A percentile compares a stretch with the other conserved stretches of the same genome.
phyloP scores from a whole-genome alignment of 2,797 vertebrate species.

The Coilia nasus region DNA sequence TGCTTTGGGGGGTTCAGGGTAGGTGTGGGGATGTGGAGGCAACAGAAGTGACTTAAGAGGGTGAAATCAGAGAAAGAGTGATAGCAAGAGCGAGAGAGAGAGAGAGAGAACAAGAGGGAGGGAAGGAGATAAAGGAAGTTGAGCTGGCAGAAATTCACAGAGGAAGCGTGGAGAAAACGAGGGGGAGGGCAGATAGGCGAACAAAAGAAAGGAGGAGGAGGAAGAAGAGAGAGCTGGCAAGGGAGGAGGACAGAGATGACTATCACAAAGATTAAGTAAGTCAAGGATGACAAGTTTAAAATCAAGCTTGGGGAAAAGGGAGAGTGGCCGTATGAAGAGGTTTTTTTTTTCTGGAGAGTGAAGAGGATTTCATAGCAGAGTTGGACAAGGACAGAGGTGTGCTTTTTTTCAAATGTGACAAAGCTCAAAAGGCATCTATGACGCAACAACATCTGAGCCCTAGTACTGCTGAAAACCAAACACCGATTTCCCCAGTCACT shows the following conservation, averaged over 20 bases:
- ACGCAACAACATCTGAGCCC: background rate
- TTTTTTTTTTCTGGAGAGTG: background rate
- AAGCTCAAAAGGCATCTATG: background rate
- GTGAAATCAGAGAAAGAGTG: background rate
- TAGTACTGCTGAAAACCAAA: conserved; percentile 1
- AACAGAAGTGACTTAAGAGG: background rate
- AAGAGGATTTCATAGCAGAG: background rate
- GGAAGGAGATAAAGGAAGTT: conserved; percentile 26
- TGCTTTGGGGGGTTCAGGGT: conserved; percentile 28
- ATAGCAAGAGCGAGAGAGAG: background rate
- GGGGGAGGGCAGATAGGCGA: conserved; percentile 8
- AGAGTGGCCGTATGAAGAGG: background rate
- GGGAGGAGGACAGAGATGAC: conserved; percentile 5
- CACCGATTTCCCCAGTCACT: conserved; percentile 25
- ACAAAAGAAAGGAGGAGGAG: background rate
- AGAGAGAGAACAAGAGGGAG: background rate
- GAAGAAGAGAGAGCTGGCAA: background rate
- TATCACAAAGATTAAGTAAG: conserved; percentile 19
- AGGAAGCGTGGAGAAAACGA: background rate
- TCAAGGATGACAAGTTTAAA: conserved; percentile 16
- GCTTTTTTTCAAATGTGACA: conserved; percentile 16
- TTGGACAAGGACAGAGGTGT: conserved; percentile 2
- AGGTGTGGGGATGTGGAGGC: conserved; percentile 37
- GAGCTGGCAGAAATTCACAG: background rate
- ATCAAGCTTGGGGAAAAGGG: conserved; percentile 7